Percentiles rank a stretch among this genome's conserved stretches.
Conservation (phyloP, 1,140 invertebrate genomes). For the Bombus pyrosoma region DNA sequence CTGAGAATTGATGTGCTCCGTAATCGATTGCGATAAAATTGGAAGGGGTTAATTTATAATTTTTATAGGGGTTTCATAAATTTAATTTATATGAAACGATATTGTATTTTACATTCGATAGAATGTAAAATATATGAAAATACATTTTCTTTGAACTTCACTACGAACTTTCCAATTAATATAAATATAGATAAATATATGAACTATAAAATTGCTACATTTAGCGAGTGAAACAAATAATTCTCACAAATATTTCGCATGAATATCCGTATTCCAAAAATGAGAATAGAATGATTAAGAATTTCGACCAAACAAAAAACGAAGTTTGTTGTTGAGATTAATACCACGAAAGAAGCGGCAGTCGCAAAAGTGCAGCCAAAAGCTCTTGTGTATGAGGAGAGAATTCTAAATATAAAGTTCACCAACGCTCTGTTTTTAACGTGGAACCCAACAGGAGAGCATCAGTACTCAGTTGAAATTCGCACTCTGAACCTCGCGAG, state of each 20-base stretch:
- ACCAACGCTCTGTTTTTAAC: neutral
- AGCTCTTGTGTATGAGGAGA: neutral
- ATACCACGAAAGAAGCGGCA: neutral
- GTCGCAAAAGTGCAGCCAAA: constrained; percentile 39
- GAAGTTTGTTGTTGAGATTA: no score
- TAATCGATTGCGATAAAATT: neutral
- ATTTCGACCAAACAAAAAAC: no score
- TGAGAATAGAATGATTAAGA: no score
- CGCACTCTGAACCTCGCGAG: neutral
- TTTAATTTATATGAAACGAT: no score
- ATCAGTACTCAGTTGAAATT: constrained; percentile 40
- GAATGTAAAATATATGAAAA: neutral
- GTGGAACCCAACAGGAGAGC: neutral
- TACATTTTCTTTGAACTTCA: neutral
- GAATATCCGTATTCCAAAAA: no score
- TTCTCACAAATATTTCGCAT: neutral
- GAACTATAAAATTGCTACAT: no score
- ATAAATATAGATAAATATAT: neutral
- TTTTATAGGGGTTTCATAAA: no score
- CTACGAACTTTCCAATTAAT: neutral
- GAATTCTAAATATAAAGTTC: constrained; percentile 61
- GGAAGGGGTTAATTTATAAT: no score
- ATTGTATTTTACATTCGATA: neutral
- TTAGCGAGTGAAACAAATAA: no score
- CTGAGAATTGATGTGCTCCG: neutral